These are phyloP conservation scores for Oncorhynchus tshawytscha DNA, from an alignment of 2,113 vertebrate species.

Conservation along the genomic window DNA sequence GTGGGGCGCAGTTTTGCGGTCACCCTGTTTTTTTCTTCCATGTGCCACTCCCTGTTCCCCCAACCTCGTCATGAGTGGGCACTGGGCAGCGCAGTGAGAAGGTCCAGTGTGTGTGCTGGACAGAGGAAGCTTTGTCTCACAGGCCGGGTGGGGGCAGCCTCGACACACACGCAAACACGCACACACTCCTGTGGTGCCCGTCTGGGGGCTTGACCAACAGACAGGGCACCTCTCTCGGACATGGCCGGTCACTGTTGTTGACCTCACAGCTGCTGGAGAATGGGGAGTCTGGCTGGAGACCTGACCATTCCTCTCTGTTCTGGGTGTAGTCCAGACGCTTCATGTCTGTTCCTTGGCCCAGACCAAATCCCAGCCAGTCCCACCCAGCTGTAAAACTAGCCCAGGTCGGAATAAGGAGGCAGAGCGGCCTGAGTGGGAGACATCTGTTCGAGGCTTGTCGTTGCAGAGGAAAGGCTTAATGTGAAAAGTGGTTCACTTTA, in stretches of 20 bases:
- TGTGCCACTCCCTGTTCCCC: background rate
- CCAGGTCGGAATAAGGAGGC: background rate
- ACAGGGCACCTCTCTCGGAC: background rate
- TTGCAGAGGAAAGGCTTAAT: conserved; percentile 25
- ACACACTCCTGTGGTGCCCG: background rate
- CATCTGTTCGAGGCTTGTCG: conserved; percentile 15
- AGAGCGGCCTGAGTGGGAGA: background rate
- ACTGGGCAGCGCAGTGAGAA: conserved; percentile 47
- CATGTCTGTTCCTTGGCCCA: conserved; percentile 11
- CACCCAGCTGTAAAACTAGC: conserved; percentile 47
- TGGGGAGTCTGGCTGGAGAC: conserved; percentile 3
- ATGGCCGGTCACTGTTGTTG: conserved; percentile 31
- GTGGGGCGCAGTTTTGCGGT: conserved; percentile 13
- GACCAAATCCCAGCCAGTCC: conserved; percentile 28
- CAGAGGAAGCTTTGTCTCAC: conserved; percentile 57
- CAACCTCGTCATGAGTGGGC: conserved; percentile 15
- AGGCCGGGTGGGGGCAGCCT: conserved; percentile 7
- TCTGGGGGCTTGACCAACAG: background rate
- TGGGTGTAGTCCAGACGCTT: conserved; percentile 1
- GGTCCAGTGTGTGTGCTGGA: conserved; percentile 57
- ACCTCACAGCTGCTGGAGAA: conserved; percentile 40
- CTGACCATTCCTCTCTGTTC: conserved; percentile 4
- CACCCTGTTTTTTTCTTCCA: conserved; percentile 48
- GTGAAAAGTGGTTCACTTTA: conserved; percentile 38
- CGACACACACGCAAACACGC: background rate